Evolutionary conservation across 2,113 vertebrate genomes (phyloP).

Genomic region (Leptosomus discolor): DNA sequence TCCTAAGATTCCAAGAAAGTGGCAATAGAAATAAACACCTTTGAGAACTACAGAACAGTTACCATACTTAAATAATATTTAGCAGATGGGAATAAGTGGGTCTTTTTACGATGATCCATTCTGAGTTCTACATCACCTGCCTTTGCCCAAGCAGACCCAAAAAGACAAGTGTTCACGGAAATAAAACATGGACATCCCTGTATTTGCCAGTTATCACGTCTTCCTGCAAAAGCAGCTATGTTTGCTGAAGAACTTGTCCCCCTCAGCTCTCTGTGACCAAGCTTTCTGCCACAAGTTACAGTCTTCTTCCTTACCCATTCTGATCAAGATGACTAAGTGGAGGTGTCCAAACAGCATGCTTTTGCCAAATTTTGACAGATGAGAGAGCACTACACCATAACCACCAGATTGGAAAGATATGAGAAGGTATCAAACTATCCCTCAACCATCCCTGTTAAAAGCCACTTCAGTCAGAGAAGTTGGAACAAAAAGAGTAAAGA

Average conservation of each 20-base stretch:
- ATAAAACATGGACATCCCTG: neutral
- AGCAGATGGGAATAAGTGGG: neutral
- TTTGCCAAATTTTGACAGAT: neutral
- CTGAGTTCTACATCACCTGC: neutral
- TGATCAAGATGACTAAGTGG: neutral
- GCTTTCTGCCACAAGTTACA: neutral
- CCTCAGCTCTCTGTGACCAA: neutral
- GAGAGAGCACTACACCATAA: neutral
- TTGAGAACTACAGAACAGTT: neutral
- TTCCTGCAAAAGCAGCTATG: neutral
- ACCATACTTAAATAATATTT: neutral
- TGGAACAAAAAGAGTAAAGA: neutral
- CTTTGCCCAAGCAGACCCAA: neutral
- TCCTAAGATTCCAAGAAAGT: neutral
- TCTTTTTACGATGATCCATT: neutral
- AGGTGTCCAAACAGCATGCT: neutral
- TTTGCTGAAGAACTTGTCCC: neutral
- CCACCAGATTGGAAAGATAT: accelerated
- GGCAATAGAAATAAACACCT: neutral
- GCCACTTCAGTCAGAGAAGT: neutral
- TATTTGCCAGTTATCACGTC: neutral
- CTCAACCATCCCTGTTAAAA: neutral
- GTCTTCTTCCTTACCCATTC: neutral
- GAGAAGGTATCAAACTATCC: neutral
- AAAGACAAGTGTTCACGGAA: neutral